Conservation (phyloP, 2,113 vertebrate species). For the cat (Felis catus) region DNA sequence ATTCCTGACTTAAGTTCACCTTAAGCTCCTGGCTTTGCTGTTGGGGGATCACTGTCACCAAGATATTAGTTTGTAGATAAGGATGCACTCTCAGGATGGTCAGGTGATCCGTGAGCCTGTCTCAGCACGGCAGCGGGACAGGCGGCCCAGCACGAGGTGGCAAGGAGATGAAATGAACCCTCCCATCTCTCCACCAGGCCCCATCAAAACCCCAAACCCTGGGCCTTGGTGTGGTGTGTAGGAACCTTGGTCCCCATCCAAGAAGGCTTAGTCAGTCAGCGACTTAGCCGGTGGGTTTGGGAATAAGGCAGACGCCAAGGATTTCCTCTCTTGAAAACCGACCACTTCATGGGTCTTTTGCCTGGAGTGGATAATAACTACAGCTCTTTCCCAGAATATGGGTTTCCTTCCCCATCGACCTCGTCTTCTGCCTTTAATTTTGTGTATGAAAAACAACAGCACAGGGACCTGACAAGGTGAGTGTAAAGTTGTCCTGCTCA, state of each 20-base stretch:
- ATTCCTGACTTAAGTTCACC: not conserved
- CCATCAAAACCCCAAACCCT: not conserved
- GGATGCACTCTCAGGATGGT: fast-evolving
- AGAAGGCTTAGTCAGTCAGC: not conserved
- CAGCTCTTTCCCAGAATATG: slow-evolving; percentile 40
- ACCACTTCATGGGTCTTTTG: slow-evolving; percentile 43
- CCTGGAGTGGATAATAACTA: slow-evolving; percentile 61
- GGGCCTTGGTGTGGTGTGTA: too few species aligned
- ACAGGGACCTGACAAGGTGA: not conserved
- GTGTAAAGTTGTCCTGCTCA: not conserved
- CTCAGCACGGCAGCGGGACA: not conserved
- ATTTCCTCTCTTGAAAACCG: slow-evolving; percentile 36
- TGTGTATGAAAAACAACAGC: not conserved
- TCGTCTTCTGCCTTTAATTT: slow-evolving; percentile 44
- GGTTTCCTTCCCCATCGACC: slow-evolving; percentile 4
- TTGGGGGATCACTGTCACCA: not conserved
- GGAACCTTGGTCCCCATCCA: not conserved
- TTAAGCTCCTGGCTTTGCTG: not conserved
- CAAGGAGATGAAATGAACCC: not conserved
- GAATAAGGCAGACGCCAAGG: not conserved
- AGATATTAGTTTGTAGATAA: not conserved
- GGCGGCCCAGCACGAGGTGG: not conserved
- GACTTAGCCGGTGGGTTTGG: not conserved
- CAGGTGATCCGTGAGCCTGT: not conserved
- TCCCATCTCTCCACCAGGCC: not conserved